Evolutionary conservation across 2,888 invertebrate species (phyloP), one percentile per base, ranked within the genome.

Genomic region (Polietes domitor): DNA sequence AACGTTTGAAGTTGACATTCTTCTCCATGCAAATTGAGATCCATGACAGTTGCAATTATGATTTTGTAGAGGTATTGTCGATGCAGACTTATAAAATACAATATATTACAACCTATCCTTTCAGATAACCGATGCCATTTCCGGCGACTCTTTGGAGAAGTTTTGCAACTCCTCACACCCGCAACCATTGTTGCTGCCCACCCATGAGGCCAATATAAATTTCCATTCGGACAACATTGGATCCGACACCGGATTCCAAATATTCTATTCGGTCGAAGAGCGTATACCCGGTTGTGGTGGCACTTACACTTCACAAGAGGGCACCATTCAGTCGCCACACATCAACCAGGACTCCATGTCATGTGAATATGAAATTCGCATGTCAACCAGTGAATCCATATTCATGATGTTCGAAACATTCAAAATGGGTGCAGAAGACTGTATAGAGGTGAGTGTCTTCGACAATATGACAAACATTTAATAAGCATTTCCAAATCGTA

Each of bases 241-340:
- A 12, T 93, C 93, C 55, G 97, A 97, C 88, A 92, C 93, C 24
- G 98, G 98, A n/a, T 98, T 98, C 89, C 97, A 97, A 92, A 94
- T 98, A 83, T 94, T 96, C 26, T 98, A 95, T 89, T 93, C 95
- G 0, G 93, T 94, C 3, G 93, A 95, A 12, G 95, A 95, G 91
- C 95, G 96, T 2, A 90, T 95, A 72, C 97, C 97, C 0, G 97
- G 97, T 1, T 98, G 98, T 90, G 97, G 97, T 1, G 97, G 97
- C 0, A 92, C 94, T 41, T 95, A 94, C 85, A 96, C 96, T 0
- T 88, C 92, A 4, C 93, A 93, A 5, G 92, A 90, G 80, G 97
- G 96, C 0, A 93, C 94, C 87, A 94, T 98, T 24, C 90, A 91
- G 0, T 94, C 96, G 0, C 97, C 97, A 0, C 93, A 93, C 19